phyloP scores from a whole-genome alignment of 2,113 vertebrate species.

The Malurus melanocephalus region DNA sequence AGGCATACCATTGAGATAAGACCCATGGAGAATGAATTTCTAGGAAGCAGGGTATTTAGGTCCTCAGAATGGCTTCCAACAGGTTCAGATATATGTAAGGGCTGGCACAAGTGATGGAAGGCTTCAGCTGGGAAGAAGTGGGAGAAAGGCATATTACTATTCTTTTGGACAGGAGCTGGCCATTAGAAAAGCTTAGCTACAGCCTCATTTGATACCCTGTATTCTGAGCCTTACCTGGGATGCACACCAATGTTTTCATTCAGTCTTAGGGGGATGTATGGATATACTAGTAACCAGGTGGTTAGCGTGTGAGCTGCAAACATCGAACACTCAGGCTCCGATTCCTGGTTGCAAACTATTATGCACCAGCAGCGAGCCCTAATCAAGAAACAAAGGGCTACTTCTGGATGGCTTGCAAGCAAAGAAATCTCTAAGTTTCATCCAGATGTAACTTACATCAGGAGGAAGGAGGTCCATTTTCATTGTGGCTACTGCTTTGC shows the following conservation, averaged over 20 bases:
- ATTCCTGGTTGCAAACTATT: not conserved
- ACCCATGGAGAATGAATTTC: not conserved
- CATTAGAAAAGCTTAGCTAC: not conserved
- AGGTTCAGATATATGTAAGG: not conserved
- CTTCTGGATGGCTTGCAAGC: not conserved
- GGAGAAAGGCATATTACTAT: not conserved
- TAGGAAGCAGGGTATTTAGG: not conserved
- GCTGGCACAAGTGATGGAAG: not conserved
- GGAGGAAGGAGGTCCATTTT: not conserved
- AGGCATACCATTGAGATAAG: not conserved
- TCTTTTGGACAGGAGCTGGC: accelerated
- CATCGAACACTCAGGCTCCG: not conserved
- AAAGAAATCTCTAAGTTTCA: not conserved
- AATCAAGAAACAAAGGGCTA: not conserved
- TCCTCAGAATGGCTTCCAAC: not conserved
- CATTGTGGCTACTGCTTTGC: not conserved
- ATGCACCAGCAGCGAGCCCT: not conserved
- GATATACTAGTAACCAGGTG: not conserved
- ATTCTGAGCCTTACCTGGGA: not conserved
- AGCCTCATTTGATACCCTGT: not conserved
- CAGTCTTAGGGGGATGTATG: not conserved
- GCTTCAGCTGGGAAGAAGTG: not conserved
- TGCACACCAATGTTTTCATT: not conserved
- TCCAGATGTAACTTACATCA: not conserved
- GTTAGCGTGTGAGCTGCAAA: not conserved